Evolutionary conservation across 2,797 vertebrate species (phyloP), one percentile per base, ranked within the genome.

Genomic region (Gallinago solitaria): DNA sequence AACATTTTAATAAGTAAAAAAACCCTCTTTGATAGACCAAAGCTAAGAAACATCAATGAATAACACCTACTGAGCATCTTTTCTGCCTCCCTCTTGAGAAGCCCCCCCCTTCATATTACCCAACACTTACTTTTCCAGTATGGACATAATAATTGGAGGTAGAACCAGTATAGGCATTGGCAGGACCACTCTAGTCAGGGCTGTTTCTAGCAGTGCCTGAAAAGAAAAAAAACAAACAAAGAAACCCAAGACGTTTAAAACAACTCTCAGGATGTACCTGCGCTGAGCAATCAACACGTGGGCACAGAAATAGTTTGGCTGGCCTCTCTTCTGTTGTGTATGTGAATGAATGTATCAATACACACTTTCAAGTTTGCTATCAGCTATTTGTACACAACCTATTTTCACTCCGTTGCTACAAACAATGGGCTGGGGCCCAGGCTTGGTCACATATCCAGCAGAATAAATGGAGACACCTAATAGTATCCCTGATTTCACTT

Each of bases 91-190:
- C 21, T 65, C 59, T 13, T 3, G 7, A 60, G 35, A 77, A 50
- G 1, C 2, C 5, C 4, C 30, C 2, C 2, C 3, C 39, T 53
- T 9, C 4, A 0, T 43, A 28, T 32, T 18, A 35, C 68, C 45
- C 89, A 57, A 11, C 13, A 98, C 99, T 98, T 98, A 99, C 99
- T 98, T 99, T 97, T 99, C 99, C 97, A 99, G 98, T 64, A 97
- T 86, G 79, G 99, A 98, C 99, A 99, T 99, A 97, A 99, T 96
- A 87, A 99, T 95, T 12, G 99, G 99, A 80, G 99, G 99, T 70
- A 99, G 98, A 90, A 99, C 98, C 97, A 99, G 98, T 78, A 99
- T 99, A 21, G 99, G 99, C 99, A 99, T 98, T 5, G 99, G 99
- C 37, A 99, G 98, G 81, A 99, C 98, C 90, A 99, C 98, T 87